Conservation (phyloP, 2,113 vertebrate genomes). For the Acanthochromis polyacanthus region DNA sequence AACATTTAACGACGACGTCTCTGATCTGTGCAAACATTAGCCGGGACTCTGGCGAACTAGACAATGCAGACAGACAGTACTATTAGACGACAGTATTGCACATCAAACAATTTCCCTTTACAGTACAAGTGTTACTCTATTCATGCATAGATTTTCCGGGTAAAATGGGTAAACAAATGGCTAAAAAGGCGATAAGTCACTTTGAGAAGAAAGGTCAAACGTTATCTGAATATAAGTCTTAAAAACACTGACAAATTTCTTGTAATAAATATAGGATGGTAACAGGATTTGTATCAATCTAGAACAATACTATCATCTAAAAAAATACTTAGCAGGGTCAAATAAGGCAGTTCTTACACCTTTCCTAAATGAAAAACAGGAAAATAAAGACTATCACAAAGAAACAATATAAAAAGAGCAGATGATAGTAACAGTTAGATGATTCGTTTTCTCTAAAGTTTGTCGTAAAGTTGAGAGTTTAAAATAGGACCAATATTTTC, state of each 20-base stretch:
- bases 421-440: constrained; percentile 43
- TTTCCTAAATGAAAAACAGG: constrained; percentile 33
- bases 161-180: constrained; percentile 61
- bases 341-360: constrained; percentile 70
- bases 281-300: constrained; percentile 53
- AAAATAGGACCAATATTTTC: constrained; percentile 34
- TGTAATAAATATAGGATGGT: constrained; percentile 71
- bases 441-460: constrained; percentile 21
- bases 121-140: constrained; percentile 59
- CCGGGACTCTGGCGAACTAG: constrained; percentile 34
- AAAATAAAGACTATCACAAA: constrained; percentile 45
- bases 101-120: constrained; percentile 58
- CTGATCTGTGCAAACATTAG: constrained; percentile 65
- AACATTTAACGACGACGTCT: constrained; percentile 45
- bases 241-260: constrained; percentile 52
- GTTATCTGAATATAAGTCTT: constrained; percentile 46
- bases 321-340: constrained; percentile 63
- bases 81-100: constrained; percentile 68
- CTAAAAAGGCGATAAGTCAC: constrained; percentile 44
- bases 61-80: constrained; percentile 50
- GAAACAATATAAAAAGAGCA: constrained; percentile 62
- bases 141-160: constrained; percentile 77
- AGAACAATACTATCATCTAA: constrained; percentile 49
- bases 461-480: constrained; percentile 25
- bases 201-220: constrained; percentile 29